Conservation (phyloP, 2,113 vertebrate genomes). For the Phalacrocorax carbo region DNA sequence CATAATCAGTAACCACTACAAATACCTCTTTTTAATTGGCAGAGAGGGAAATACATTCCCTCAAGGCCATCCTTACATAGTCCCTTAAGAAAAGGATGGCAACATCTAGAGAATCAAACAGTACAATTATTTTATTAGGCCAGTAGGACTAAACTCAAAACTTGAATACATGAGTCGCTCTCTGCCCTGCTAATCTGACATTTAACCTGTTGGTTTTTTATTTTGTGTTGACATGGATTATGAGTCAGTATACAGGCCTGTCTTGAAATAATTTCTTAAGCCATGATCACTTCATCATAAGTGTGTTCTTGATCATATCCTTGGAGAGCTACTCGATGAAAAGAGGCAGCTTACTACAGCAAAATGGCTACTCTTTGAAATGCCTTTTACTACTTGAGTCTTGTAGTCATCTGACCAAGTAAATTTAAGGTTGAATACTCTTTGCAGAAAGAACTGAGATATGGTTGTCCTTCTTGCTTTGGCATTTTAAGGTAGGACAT, state of each 20-base stretch:
- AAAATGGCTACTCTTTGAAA: background rate
- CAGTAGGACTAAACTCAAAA: background rate
- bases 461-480: background rate
- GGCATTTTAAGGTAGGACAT: background rate
- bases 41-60: background rate
- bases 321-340: background rate
- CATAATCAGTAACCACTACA: background rate
- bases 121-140: background rate
- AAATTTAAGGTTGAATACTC: background rate
- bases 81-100: background rate
- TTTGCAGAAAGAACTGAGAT: background rate
- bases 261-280: background rate
- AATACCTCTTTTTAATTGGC: background rate
- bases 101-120: background rate
- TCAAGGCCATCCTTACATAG: background rate
- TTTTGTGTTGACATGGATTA: background rate
- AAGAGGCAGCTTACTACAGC: background rate
- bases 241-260: background rate
- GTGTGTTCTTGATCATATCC: background rate
- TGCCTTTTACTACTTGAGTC: background rate
- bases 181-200: background rate
- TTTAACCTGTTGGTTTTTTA: background rate
- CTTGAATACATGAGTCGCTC: background rate
- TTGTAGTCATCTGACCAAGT: background rate
- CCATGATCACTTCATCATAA: background rate